Evolutionary conservation across 2,888 invertebrate species (phyloP), one percentile per base, ranked within the genome.

Genomic region (Buathra laborator): DNA sequence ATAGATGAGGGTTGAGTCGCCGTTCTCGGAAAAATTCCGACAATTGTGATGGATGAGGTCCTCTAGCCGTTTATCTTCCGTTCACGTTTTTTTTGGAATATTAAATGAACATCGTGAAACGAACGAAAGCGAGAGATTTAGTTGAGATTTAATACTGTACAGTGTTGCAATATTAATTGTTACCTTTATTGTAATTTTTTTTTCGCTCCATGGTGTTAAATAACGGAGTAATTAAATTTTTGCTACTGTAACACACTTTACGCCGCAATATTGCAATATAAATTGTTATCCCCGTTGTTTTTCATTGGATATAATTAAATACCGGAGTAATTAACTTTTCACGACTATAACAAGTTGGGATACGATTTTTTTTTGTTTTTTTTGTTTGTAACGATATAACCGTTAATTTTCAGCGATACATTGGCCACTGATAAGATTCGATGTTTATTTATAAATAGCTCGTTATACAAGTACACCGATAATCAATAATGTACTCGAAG

Each of bases 401-500:
- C 19, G 56, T 59, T 72, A 43, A 72, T 72, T 72, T 43, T 19
- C 46, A 43, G 10, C 24, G 29, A 74, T 46, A 10, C 29, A 5
- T 16, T 12, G 51, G 4, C 44, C 24, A 29, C 46, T 24, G 74
- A 29, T 44, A 29, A 46, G n/a, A 46, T 14, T 46, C 29, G 43
- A n/a, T 5, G 29, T 29, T n/a, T n/a, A 74, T 62, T 51, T 12
- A 44, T 16, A 29, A 77, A 43, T 66, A 19, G 29, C 32, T 43
- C 32, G 37, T 70, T 19, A 64, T 66, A 56, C 53, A 32, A 43
- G 66, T 19, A 24, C 19, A 59, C 51, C 44, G 67, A 82, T 80
- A 82, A 85, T 85, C 82, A 85, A 85, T 85, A 82, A 82, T 46
- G 76, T 19, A 71, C 56, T 71, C 53, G 66, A 43, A 51, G 44